Evolutionary conservation across 1,140 invertebrate species (phyloP).

Genomic region (Megathymus violae): DNA sequence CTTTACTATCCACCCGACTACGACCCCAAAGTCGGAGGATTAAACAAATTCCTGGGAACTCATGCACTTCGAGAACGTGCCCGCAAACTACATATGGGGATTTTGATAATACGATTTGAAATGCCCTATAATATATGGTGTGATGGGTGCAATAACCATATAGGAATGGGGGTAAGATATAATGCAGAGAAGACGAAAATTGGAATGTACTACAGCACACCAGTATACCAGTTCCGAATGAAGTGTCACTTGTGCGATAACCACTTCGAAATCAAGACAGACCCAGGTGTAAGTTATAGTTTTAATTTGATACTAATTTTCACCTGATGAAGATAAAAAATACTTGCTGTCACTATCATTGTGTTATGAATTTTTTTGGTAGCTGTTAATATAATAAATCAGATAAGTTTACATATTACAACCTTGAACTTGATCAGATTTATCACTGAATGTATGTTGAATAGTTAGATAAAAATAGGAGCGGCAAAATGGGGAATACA

Average conservation of each 20-base stretch:
- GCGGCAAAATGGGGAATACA: no score
- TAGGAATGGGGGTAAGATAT: slow-evolving; percentile 99
- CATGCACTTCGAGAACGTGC: slow-evolving; percentile 98
- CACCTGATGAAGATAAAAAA: no score
- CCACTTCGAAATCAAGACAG: slow-evolving; percentile 99
- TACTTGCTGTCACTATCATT: no score
- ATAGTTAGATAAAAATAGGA: no score
- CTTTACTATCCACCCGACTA: slow-evolving; percentile 99
- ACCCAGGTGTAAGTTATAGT: slow-evolving; percentile 92
- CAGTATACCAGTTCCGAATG: slow-evolving; percentile 99
- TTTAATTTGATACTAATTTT: no score
- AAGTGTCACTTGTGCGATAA: slow-evolving; percentile 99
- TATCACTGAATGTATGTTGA: no score
- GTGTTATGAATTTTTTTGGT: no score
- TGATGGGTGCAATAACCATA: slow-evolving; percentile 98
- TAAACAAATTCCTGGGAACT: slow-evolving; percentile 97
- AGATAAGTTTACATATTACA: no score
- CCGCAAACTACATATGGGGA: slow-evolving; percentile 96
- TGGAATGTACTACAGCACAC: slow-evolving; percentile 99
- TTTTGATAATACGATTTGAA: slow-evolving; percentile 99
- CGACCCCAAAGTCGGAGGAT: slow-evolving; percentile 95
- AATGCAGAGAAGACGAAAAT: slow-evolving; percentile 99
- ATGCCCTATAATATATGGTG: slow-evolving; percentile 99
- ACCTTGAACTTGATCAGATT: no score
- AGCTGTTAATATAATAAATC: no score